A percentile compares a stretch with the other conserved stretches of the same genome.
Evolutionary conservation across 2,797 vertebrate species (phyloP).

Genomic region (Eurystomus glaucurus): DNA sequence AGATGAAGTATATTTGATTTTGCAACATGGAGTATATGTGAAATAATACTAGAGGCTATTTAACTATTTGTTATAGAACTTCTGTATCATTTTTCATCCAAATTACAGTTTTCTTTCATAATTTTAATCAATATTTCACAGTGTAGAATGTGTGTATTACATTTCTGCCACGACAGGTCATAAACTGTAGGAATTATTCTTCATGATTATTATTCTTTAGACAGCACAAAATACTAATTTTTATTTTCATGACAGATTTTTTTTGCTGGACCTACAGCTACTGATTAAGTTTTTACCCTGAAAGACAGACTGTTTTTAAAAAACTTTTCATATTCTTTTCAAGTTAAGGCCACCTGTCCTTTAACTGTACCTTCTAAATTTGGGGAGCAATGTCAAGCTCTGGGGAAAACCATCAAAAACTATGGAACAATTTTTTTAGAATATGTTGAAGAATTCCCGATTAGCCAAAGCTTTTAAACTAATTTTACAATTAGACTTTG

Average conservation of each 20-base stretch:
- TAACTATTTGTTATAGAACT: neutral
- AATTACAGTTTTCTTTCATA: conserved; percentile 56
- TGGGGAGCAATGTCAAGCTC: neutral
- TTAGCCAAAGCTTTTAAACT: neutral
- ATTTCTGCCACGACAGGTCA: neutral
- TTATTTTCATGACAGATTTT: neutral
- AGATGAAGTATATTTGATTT: neutral
- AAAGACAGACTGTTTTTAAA: neutral
- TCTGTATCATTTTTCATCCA: conserved; percentile 5
- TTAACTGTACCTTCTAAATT: neutral
- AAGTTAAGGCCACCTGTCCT: neutral
- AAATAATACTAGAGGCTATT: neutral
- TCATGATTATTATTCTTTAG: conserved; percentile 6
- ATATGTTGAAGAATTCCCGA: neutral
- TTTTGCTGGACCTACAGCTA: neutral
- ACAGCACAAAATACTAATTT: neutral
- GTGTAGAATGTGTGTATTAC: neutral
- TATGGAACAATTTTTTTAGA: neutral
- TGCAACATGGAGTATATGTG: neutral
- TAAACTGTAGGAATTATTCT: neutral
- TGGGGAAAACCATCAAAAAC: neutral
- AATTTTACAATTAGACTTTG: neutral
- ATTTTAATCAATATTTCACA: conserved; percentile 63
- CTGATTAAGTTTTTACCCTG: neutral
- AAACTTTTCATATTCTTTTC: neutral